A percentile compares a stretch with the other conserved stretches of the same genome.
Evolutionary conservation across 2,113 vertebrate genomes (phyloP).

Genomic region (Grantiella picta): DNA sequence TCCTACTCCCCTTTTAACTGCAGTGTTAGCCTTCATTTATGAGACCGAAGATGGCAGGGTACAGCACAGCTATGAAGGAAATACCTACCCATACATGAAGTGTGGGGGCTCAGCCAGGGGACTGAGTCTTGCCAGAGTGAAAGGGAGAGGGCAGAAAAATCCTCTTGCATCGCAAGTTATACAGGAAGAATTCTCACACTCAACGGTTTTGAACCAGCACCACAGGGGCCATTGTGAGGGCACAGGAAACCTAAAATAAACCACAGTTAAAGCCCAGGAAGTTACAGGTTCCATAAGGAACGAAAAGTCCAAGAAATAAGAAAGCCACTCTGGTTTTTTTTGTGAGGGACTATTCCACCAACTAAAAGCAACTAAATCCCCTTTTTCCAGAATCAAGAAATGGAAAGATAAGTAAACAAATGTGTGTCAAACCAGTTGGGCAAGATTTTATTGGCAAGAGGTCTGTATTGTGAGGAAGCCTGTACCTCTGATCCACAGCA

Average conservation of each 20-base stretch:
- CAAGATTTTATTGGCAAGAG: background rate
- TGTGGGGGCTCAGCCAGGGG: background rate
- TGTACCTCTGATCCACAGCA: background rate
- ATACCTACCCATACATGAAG: background rate
- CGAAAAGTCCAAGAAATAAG: background rate
- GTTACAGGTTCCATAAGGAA: background rate
- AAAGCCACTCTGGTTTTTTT: background rate
- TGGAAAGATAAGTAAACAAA: background rate
- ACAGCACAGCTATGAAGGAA: background rate
- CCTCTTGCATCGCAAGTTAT: background rate
- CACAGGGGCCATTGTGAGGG: background rate
- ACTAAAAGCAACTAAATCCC: background rate
- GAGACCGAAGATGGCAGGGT: background rate
- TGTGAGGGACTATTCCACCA: background rate
- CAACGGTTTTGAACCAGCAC: background rate
- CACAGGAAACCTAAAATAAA: background rate
- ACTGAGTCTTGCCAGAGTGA: background rate
- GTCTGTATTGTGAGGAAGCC: background rate
- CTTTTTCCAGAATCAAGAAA: background rate
- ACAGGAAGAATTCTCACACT: background rate
- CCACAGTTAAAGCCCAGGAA: background rate
- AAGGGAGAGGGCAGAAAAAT: background rate
- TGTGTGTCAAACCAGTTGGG: background rate
- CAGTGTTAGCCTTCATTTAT: background rate
- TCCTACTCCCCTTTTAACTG: background rate